Evolutionary conservation across 2,797 vertebrate species (phyloP).

Genomic region (Tokudaia tokunoshimensis): DNA sequence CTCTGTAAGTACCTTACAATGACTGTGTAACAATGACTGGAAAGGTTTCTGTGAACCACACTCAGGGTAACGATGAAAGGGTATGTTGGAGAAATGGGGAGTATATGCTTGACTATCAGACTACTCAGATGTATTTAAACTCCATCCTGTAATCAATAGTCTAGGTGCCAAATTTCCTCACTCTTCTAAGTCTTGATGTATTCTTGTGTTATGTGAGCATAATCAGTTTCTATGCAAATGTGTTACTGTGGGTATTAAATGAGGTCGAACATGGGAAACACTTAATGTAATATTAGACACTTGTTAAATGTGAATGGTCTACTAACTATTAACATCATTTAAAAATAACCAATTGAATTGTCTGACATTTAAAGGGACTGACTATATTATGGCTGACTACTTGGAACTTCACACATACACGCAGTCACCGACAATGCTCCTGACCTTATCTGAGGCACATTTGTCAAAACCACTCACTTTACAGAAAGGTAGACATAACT

Average conservation of each 20-base stretch:
- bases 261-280: background rate
- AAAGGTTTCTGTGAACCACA: background rate
- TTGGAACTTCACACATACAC: conserved; percentile 14
- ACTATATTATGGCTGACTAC: background rate
- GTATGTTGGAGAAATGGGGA: background rate
- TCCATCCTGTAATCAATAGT: background rate
- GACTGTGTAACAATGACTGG: background rate
- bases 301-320: background rate
- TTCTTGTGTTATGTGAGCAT: background rate
- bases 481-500: conserved; percentile 36
- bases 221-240: background rate
- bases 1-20: background rate
- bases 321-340: conserved; percentile 14
- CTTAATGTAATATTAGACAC: background rate
- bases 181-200: background rate
- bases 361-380: background rate
- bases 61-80: background rate
- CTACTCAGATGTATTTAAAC: background rate
- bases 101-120: background rate
- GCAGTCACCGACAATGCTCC: background rate
- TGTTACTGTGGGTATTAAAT: background rate
- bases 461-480: conserved; percentile 70
- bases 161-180: background rate
- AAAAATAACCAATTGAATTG: background rate
- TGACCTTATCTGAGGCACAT: conserved; percentile 24